A percentile compares a stretch with the other conserved stretches of the same genome.
Evolutionary conservation across 2,888 invertebrate genomes (phyloP).

Genomic region (Siphlonurus alternatus): DNA sequence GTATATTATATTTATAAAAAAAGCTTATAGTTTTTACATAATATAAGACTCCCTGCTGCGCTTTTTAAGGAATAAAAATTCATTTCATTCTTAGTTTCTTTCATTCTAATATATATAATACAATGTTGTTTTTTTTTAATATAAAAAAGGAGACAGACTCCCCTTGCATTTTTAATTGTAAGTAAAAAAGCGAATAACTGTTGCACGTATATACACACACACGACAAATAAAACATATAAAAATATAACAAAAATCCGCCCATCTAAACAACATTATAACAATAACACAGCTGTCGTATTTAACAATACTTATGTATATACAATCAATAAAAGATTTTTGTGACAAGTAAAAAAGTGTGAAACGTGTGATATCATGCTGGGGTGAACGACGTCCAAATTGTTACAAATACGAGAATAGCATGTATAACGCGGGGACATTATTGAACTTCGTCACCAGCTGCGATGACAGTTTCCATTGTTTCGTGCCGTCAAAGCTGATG

Average conservation of each 20-base stretch:
- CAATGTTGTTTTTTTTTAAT: too few species aligned
- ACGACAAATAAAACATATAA: not conserved
- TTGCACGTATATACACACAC: slow-evolving; percentile 1
- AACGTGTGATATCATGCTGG: not conserved
- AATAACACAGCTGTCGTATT: not conserved
- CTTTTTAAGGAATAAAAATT: slow-evolving; percentile 3
- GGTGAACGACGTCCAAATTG: not conserved
- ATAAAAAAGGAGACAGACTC: not conserved
- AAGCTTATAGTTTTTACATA: not conserved
- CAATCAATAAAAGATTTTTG: not conserved
- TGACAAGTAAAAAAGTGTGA: not conserved
- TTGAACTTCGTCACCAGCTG: not conserved
- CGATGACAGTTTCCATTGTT: not conserved
- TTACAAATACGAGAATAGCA: not conserved
- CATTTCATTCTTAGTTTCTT: not conserved
- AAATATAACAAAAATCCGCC: not conserved
- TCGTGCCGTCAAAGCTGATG: too few species aligned
- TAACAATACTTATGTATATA: not conserved
- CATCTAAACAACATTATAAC: not conserved
- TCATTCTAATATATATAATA: not conserved
- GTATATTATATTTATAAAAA: not conserved
- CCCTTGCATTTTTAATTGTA: not conserved
- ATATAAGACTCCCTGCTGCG: slow-evolving; percentile 1
- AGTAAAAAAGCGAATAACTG: slow-evolving; percentile 1
- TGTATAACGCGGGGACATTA: not conserved